phyloP scores from a whole-genome alignment of 2,888 invertebrate genomes.

The Mesorhabditis sp. region DNA sequence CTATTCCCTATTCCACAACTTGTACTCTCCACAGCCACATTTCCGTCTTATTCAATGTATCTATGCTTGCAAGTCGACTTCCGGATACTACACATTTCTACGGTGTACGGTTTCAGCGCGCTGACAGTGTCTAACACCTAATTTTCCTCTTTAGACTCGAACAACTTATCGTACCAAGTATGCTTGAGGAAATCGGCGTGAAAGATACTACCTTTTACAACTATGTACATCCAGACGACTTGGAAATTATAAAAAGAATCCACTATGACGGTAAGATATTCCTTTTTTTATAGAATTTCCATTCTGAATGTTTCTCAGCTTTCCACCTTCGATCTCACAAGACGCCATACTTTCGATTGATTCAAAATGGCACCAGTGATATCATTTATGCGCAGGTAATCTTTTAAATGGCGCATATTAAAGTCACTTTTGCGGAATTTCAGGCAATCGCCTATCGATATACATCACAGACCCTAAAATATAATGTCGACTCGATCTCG shows the following conservation, averaged over 20 bases:
- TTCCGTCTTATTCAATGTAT: background rate
- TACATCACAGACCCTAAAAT: constrained; percentile 20
- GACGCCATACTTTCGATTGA: constrained; percentile 33
- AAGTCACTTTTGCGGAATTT: constrained; percentile 1
- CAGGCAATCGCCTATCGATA: constrained; percentile 23
- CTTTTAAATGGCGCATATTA: background rate
- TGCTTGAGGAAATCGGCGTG: background rate
- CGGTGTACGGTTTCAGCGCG: background rate
- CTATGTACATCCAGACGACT: background rate
- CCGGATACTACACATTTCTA: background rate
- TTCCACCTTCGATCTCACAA: constrained; percentile 31
- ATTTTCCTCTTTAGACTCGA: background rate
- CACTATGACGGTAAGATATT: background rate
- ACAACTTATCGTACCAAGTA: background rate
- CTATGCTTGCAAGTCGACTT: background rate
- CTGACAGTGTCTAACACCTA: too few species aligned
- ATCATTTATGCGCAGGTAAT: constrained; percentile 29
- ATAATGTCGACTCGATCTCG: constrained; percentile 24
- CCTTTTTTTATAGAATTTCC: background rate
- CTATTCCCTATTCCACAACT: background rate
- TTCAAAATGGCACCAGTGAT: constrained; percentile 15
- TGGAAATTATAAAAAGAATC: background rate
- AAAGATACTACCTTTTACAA: background rate
- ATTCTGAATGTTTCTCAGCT: constrained; percentile 12
- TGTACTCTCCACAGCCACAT: background rate